Evolutionary conservation across 30 jellyfish, hydroid and myxozoan species (phyloP).

Genomic region (Nemopilema nomurai): DNA sequence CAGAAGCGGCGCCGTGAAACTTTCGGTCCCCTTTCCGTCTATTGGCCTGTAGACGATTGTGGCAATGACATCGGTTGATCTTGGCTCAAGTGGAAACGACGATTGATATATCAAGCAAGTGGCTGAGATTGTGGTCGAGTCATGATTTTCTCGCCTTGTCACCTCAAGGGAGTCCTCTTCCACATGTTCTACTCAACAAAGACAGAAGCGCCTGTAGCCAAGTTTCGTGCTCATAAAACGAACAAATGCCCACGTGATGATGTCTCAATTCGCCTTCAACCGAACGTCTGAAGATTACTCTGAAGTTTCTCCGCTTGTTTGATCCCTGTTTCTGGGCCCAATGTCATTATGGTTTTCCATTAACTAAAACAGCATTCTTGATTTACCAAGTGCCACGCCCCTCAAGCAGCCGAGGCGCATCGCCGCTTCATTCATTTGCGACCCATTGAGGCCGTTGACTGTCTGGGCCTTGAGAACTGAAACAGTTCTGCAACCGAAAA

Average conservation of each 20-base stretch:
- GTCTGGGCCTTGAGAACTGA: no score
- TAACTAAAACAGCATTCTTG: neutral
- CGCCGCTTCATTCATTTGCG: no score
- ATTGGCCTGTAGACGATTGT: constrained; percentile 24
- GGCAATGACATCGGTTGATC: constrained; percentile 15
- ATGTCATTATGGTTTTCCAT: neutral
- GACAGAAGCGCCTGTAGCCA: neutral
- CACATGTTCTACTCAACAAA: neutral
- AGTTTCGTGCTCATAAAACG: neutral
- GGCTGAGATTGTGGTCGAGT: constrained; percentile 54
- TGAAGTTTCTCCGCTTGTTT: neutral
- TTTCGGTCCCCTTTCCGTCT: constrained; percentile 47
- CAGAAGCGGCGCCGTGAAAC: constrained; percentile 39
- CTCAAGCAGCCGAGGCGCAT: no score
- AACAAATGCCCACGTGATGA: neutral
- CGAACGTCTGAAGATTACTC: neutral
- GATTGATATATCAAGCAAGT: constrained; percentile 60
- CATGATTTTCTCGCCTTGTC: constrained; percentile 70
- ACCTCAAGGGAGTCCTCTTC: constrained; percentile 26
- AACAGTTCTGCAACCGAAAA: no score
- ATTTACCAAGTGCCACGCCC: neutral
- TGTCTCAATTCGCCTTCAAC: neutral
- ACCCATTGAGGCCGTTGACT: no score
- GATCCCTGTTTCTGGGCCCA: neutral
- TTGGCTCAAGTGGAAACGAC: constrained; percentile 24